These are phyloP conservation scores for Torymus aiolomorphi DNA, from an alignment of 2,888 invertebrate genomes.

Conservation along the genomic window DNA sequence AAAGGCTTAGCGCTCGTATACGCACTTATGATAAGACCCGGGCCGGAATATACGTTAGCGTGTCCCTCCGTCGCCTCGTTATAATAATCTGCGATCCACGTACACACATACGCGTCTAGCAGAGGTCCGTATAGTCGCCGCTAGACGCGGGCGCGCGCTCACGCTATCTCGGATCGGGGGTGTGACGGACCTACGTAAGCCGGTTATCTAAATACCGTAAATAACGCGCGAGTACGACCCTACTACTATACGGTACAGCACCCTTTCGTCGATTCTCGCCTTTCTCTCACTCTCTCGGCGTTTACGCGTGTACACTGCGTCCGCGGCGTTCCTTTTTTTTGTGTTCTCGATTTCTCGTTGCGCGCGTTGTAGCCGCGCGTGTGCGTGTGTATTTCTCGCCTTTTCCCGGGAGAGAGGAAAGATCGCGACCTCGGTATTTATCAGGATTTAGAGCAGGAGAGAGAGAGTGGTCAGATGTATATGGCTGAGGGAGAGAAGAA, in stretches of 20 bases:
- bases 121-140: neutral
- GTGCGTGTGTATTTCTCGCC: neutral
- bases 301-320: no score
- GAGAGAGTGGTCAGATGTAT: neutral
- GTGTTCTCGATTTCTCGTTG: no score
- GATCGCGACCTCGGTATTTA: slow-evolving; percentile 34
- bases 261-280: slow-evolving; percentile 20
- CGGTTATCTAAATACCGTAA: slow-evolving; percentile 76
- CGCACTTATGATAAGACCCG: slow-evolving; percentile 69
- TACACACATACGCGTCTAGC: slow-evolving; percentile 61
- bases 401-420: neutral
- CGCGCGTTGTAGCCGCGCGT: neutral
- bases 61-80: slow-evolving; percentile 67
- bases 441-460: slow-evolving; percentile 31
- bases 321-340: no score
- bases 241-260: slow-evolving; percentile 55
- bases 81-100: slow-evolving; percentile 70
- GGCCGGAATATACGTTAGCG: slow-evolving; percentile 23
- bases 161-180: slow-evolving; percentile 70
- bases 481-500: slow-evolving; percentile 1
- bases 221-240: slow-evolving; percentile 68
- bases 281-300: neutral
- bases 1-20: slow-evolving; percentile 32
- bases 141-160: neutral
- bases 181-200: slow-evolving; percentile 72